Evolutionary conservation across 2,888 invertebrate species (phyloP).

Genomic region (Aporophyla nigra): DNA sequence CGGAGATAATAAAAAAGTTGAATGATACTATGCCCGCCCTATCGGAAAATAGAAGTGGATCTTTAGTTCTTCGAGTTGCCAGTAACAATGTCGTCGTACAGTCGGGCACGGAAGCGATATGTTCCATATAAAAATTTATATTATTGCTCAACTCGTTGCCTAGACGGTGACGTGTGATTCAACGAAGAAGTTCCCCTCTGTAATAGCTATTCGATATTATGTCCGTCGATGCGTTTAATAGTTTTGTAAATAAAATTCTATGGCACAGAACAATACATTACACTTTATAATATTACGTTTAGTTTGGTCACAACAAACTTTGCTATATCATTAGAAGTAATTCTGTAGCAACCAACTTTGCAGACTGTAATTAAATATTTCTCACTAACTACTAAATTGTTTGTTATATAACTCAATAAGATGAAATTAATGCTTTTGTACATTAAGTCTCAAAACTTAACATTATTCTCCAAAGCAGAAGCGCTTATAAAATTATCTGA

Average conservation of each 20-base stretch:
- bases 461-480: neutral
- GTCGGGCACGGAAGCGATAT: slow-evolving; percentile 72
- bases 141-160: slow-evolving; percentile 59
- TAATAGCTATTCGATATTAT: slow-evolving; percentile 49
- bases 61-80: slow-evolving; percentile 84
- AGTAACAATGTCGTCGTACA: slow-evolving; percentile 84
- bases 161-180: slow-evolving; percentile 56
- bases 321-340: neutral
- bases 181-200: slow-evolving; percentile 5
- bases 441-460: neutral
- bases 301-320: slow-evolving; percentile 26
- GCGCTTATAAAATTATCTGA: neutral
- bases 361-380: slow-evolving; percentile 19
- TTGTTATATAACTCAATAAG: slow-evolving; percentile 1
- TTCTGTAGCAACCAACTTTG: slow-evolving; percentile 26
- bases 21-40: slow-evolving; percentile 87
- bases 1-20: slow-evolving; percentile 89
- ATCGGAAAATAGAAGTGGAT: slow-evolving; percentile 88
- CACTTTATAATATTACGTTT: slow-evolving; percentile 5
- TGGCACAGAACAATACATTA: neutral
- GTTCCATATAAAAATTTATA: slow-evolving; percentile 61
- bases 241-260: slow-evolving; percentile 41
- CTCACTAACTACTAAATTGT: neutral
- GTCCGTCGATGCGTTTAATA: slow-evolving; percentile 27
- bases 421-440: slow-evolving; percentile 8